Evolutionary conservation across 2,888 invertebrate genomes (phyloP), one percentile per base, ranked within the genome.

Genomic region (Rhagophthalmus giganteus): DNA sequence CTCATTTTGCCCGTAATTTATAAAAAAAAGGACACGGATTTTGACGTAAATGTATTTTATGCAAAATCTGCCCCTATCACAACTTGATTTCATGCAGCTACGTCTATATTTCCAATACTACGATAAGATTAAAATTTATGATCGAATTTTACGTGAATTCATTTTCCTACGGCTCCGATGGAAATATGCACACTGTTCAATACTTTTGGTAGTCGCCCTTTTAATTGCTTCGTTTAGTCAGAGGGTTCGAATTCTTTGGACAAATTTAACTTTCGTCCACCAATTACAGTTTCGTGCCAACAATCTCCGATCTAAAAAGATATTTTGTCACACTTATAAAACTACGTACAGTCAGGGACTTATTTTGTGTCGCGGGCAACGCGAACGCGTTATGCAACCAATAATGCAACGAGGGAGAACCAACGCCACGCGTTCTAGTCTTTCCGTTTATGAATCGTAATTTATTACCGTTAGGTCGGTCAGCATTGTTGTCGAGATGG

Each of bases 41-140:
- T 3, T 20, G 20, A 3, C 7, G 20, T 20, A 20, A 20, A 20
- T 20, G 3, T 20, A 20, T 20, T 20, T 20, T 20, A 20, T 20
- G 20, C 3, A 20, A 20, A 5, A 20, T 20, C 20, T 20, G 20
- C 3, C 20, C 7, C 20, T 20, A 20, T 20, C 20, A 7, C 20
- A 20, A 20, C 20, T 20, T 20, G 7, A 20, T 20, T 20, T 20
- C 20, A 20, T 20, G 20, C 20, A 20, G 20, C 20, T 20, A 20
- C 20, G 20, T 20, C 20, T 20, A 20, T 30, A 35, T 44, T 34
- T 45, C 35, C 33, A 42, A 26, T 42, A n/a, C 33, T 10, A 5
- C 32, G 45, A 45, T 37, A 37, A 45, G 10, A 30, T 44, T 31
- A 15, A 28, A 45, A 37, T 45, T 45, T 45, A 45, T 25, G 12